Percentiles rank a stretch among this genome's conserved stretches.
phyloP scores from a whole-genome alignment of 2,797 vertebrate species.

The Lacerta bilineata region DNA sequence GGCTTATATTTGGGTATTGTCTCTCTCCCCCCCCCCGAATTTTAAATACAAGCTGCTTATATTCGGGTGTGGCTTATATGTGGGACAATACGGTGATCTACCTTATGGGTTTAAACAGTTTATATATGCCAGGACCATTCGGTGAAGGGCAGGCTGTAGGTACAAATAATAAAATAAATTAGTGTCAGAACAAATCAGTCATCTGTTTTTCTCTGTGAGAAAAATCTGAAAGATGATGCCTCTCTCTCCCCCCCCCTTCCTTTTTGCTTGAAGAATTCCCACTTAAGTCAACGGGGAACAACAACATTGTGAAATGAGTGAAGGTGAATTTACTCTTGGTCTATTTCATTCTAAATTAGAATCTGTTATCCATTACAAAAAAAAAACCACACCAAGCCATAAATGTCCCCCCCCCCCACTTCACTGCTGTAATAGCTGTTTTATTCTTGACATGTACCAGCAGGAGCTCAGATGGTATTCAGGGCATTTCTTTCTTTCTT shows the following conservation, averaged over 20 bases:
- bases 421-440: constrained; percentile 55
- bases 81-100: not conserved
- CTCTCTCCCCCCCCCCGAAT: no score
- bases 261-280: not conserved
- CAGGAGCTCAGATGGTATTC: constrained; percentile 59
- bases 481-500: constrained; percentile 59
- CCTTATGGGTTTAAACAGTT: not conserved
- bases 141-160: no score
- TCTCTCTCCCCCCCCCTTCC: no score
- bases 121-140: no score
- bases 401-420: constrained; percentile 34
- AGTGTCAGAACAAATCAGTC: not conserved
- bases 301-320: not conserved
- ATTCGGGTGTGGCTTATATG: no score
- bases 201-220: not conserved
- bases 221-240: constrained; percentile 16
- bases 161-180: not conserved
- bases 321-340: constrained; percentile 13
- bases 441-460: constrained; percentile 59
- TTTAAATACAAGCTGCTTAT: no score
- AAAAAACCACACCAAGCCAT: not conserved
- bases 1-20: no score
- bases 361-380: constrained; percentile 43
- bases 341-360: constrained; percentile 53
- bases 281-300: not conserved